A percentile compares a stretch with the other conserved stretches of the same genome.
phyloP scores from a whole-genome alignment of 2,888 invertebrate genomes.

The Trissoscelio sp. region DNA sequence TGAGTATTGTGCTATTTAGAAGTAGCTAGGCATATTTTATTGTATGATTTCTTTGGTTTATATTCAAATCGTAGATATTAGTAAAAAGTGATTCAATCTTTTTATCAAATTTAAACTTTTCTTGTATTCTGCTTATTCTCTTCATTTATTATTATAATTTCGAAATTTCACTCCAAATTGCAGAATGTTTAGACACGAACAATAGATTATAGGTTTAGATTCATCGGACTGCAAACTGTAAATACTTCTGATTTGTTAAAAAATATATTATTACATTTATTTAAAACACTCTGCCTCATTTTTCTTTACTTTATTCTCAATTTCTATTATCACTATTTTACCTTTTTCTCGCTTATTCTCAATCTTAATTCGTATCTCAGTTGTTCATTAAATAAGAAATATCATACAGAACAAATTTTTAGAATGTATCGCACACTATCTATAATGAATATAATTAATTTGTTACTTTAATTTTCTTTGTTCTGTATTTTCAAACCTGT shows the following conservation, averaged over 20 bases:
- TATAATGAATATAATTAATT: too few relatives aligned
- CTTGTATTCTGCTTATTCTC: constrained; percentile 42
- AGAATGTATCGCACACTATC: constrained; percentile 16
- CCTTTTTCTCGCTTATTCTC: constrained; percentile 20
- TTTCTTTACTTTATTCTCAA: constrained; percentile 27
- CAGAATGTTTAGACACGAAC: background rate
- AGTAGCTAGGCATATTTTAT: constrained; percentile 48
- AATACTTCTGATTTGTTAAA: constrained; percentile 31
- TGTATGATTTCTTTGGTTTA: constrained; percentile 58
- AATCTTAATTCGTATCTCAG: too few relatives aligned
- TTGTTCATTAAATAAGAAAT: too few relatives aligned
- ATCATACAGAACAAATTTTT: too few relatives aligned
- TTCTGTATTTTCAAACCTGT: constrained; percentile 35
- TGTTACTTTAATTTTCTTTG: constrained; percentile 54
- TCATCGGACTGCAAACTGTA: constrained; percentile 15
- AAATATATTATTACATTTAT: constrained; percentile 51
- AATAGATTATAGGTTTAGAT: constrained; percentile 20
- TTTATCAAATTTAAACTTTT: constrained; percentile 10
- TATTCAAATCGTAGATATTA: constrained; percentile 38
- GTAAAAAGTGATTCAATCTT: constrained; percentile 7
- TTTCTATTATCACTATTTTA: constrained; percentile 6
- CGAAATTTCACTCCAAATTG: background rate
- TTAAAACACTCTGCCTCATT: constrained; percentile 18
- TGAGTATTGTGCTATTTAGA: constrained; percentile 35
- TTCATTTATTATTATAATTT: constrained; percentile 4